phyloP scores from a whole-genome alignment of 2,113 vertebrate species.

The Peromyscus californicus region DNA sequence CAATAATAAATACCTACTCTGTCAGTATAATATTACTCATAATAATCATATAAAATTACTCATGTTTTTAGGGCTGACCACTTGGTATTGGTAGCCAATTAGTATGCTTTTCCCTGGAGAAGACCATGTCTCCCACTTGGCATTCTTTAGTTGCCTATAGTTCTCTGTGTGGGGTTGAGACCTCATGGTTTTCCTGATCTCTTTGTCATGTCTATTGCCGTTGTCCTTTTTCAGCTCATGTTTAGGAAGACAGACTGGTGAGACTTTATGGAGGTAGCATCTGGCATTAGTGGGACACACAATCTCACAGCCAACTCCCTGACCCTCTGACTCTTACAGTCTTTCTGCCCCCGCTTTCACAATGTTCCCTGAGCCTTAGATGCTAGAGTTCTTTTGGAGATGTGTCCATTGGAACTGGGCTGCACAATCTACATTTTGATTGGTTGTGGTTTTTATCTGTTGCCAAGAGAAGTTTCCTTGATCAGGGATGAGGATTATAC shows the following conservation, averaged over 20 bases:
- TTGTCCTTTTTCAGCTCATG: background rate
- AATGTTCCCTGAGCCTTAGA: background rate
- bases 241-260: background rate
- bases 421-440: background rate
- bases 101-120: background rate
- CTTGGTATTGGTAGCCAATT: background rate
- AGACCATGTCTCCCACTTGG: background rate
- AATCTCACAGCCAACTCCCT: too few species aligned
- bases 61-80: too few species aligned
- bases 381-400: background rate
- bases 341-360: background rate
- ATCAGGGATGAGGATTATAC: background rate
- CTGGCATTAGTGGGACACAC: background rate
- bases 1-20: background rate
- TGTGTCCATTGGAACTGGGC: background rate
- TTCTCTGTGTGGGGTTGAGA: background rate
- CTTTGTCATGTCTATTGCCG: background rate
- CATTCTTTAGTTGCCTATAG: background rate
- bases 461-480: background rate
- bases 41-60: too few species aligned
- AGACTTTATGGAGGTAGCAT: background rate
- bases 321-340: background rate
- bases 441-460: background rate
- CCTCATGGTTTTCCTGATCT: background rate
- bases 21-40: background rate